Percentiles rank a stretch among this genome's conserved stretches.
These are phyloP conservation scores for Masticophis lateralis DNA, from an alignment of 2,797 vertebrate species.

Conservation along the genomic window DNA sequence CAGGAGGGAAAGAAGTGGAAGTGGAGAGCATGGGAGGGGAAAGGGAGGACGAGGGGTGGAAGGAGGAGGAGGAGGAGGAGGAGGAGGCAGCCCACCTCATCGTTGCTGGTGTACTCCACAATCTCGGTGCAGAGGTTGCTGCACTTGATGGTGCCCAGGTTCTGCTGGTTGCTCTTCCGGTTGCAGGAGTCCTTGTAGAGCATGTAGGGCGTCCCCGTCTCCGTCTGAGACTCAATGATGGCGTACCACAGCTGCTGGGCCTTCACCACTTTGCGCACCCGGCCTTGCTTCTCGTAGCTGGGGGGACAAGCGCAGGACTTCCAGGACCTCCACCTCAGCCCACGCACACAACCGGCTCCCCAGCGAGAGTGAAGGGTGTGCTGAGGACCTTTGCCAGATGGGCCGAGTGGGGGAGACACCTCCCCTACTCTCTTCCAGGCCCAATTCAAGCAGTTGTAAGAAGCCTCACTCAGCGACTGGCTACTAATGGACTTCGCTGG, in stretches of 20 bases:
- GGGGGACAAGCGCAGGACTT: neutral
- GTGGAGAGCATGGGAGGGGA: no score
- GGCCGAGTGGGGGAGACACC: neutral
- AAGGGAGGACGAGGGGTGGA: neutral
- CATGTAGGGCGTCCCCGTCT: conserved; percentile 97
- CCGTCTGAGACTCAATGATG: conserved; percentile 95
- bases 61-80: no score
- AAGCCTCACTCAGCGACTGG: no score
- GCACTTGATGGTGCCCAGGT: conserved; percentile 94
- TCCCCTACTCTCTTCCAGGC: neutral
- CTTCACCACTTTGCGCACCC: conserved; percentile 86
- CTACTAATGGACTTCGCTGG: neutral
- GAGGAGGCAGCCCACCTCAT: conserved; percentile 77
- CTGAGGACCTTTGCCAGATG: no score
- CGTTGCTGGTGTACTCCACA: conserved; percentile 89
- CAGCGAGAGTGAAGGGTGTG: neutral
- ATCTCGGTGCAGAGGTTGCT: conserved; percentile 97
- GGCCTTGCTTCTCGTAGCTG: conserved; percentile 88
- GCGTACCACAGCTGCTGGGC: conserved; percentile 97
- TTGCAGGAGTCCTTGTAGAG: conserved; percentile 98
- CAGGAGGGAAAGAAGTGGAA: no score
- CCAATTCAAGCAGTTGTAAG: neutral
- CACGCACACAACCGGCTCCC: accelerated
- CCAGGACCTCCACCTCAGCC: accelerated
- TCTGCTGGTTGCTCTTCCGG: conserved; percentile 97